A percentile compares a stretch with the other conserved stretches of the same genome.
phyloP scores from a whole-genome alignment of 2,888 invertebrate genomes.

The Pseudoips prasinana region DNA sequence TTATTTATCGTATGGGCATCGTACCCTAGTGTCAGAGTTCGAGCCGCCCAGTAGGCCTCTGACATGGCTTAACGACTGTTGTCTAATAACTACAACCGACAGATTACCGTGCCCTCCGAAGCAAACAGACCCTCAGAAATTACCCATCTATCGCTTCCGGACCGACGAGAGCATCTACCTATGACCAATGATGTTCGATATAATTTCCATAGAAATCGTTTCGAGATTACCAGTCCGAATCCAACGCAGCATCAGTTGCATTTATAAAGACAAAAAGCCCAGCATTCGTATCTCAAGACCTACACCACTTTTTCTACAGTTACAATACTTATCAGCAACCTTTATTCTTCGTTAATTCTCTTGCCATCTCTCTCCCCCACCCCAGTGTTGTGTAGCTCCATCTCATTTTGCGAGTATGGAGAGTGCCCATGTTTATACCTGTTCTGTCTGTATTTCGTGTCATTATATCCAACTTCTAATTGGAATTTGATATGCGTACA shows the following conservation, averaged over 20 bases:
- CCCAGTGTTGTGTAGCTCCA: not conserved
- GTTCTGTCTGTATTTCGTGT: slow-evolving; percentile 45
- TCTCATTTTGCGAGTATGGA: slow-evolving; percentile 9
- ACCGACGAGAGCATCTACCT: too few relatives aligned
- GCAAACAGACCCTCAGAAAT: too few relatives aligned
- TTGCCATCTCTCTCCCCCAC: slow-evolving; percentile 12
- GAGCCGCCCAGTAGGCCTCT: too few relatives aligned
- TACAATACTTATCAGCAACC: slow-evolving; percentile 6
- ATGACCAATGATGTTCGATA: too few relatives aligned
- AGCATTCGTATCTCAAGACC: slow-evolving; percentile 1
- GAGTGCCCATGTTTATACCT: not conserved
- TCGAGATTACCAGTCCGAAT: too few relatives aligned
- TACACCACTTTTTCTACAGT: slow-evolving; percentile 10
- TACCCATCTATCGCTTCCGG: too few relatives aligned
- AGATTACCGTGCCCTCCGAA: too few relatives aligned
- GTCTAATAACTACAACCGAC: too few relatives aligned
- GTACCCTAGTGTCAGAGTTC: too few relatives aligned
- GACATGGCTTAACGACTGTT: too few relatives aligned
- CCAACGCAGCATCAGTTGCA: not conserved
- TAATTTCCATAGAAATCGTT: too few relatives aligned
- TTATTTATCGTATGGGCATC: too few relatives aligned
- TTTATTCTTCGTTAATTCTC: slow-evolving; percentile 5
- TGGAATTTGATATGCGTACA: slow-evolving; percentile 75
- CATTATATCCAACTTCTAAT: slow-evolving; percentile 68
- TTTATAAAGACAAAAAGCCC: not conserved